Evolutionary conservation across 2,888 invertebrate genomes (phyloP).

Genomic region (Oligia latruncula): DNA sequence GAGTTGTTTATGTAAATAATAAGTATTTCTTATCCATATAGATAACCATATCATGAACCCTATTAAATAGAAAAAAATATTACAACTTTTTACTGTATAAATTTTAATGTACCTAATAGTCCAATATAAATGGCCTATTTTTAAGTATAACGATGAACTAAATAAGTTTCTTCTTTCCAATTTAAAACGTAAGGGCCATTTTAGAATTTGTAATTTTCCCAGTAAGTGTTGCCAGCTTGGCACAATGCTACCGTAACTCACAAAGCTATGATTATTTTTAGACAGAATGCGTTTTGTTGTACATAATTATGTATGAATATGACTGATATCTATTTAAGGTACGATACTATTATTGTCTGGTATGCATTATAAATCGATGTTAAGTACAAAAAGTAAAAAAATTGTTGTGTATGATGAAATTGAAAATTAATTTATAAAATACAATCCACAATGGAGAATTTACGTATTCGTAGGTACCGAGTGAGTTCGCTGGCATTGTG

Average conservation of each 20-base stretch:
- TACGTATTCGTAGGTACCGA: conserved; percentile 40
- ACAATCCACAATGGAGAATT: conserved; percentile 43
- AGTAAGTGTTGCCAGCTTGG: conserved; percentile 61
- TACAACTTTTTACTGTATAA: conserved; percentile 64
- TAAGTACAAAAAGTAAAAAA: conserved; percentile 56
- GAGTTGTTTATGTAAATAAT: conserved; percentile 64
- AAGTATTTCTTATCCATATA: conserved; percentile 61
- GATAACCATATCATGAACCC: conserved; percentile 69
- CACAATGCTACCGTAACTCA: conserved; percentile 66
- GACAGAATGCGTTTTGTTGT: conserved; percentile 39
- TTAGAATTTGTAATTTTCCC: conserved; percentile 59
- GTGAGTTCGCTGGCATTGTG: conserved; percentile 68
- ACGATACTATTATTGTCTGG: conserved; percentile 48
- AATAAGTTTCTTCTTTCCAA: conserved; percentile 55
- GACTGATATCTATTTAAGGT: conserved; percentile 59
- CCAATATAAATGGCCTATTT: conserved; percentile 62
- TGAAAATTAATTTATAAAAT: conserved; percentile 39
- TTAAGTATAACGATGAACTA: conserved; percentile 50
- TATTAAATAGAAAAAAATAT: conserved; percentile 62
- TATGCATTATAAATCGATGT: conserved; percentile 34
- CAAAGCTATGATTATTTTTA: conserved; percentile 51
- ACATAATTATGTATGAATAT: conserved; percentile 38
- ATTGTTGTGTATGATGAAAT: conserved; percentile 40
- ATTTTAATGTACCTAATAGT: conserved; percentile 55
- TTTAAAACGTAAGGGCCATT: conserved; percentile 58